phyloP scores from a whole-genome alignment of 2,113 vertebrate species.

The Tamias sibiricus region DNA sequence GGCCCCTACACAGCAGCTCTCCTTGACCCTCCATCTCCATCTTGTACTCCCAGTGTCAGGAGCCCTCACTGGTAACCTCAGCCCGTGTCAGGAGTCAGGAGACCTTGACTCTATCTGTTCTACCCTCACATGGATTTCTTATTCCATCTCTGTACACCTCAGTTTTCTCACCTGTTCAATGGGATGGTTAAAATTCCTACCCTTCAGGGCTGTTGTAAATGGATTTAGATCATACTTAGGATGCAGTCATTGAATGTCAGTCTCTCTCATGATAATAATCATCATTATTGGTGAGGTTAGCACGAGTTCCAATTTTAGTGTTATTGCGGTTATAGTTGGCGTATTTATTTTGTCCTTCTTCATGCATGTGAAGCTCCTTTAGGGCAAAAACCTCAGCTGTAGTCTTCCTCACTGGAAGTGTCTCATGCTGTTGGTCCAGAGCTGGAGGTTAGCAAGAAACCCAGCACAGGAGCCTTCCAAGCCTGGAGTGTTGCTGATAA shows the following conservation, averaged over 20 bases:
- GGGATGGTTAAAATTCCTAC: not conserved
- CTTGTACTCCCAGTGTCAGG: fast-evolving
- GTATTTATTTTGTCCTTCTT: not conserved
- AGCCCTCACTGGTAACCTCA: fast-evolving
- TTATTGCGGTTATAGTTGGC: not conserved
- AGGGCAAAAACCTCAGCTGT: not conserved
- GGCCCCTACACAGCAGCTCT: too few species aligned
- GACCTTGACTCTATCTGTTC: not conserved
- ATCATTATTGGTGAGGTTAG: not conserved
- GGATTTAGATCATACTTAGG: not conserved
- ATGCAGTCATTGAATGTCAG: not conserved
- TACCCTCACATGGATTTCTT: not conserved
- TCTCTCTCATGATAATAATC: not conserved
- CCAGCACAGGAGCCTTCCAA: not conserved
- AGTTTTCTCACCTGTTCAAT: not conserved
- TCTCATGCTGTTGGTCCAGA: not conserved
- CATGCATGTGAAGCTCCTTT: not conserved
- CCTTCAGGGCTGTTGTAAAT: too few species aligned
- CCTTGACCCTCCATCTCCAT: fast-evolving
- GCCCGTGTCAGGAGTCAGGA: not conserved
- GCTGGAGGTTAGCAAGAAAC: not conserved
- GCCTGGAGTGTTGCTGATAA: fast-evolving
- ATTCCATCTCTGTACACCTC: fast-evolving
- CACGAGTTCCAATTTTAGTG: not conserved
- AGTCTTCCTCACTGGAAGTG: not conserved